Conservation (phyloP, 2,888 invertebrate genomes). For the Agrenia bidenticulata region DNA sequence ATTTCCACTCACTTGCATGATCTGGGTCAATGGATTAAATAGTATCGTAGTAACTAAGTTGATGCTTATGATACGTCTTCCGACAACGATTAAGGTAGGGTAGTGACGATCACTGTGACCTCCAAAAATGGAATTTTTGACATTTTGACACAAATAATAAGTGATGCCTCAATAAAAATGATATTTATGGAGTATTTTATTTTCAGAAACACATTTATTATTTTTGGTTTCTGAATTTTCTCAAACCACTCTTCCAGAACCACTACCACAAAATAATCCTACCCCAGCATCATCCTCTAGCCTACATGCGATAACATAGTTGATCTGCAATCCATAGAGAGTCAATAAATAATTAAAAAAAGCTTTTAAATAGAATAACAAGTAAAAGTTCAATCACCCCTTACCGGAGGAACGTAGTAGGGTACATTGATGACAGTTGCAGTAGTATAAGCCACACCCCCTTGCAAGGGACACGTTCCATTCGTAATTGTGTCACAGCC, state of each 20-base stretch:
- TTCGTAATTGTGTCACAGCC: conserved; percentile 17
- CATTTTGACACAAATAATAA: no score
- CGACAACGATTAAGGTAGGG: no score
- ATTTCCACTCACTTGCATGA: no score
- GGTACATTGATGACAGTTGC: conserved; percentile 15
- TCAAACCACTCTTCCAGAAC: neutral
- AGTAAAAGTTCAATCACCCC: neutral
- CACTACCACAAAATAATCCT: neutral
- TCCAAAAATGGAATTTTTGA: no score
- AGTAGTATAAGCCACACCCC: conserved; percentile 11
- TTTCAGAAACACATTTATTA: no score
- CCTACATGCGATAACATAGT: neutral
- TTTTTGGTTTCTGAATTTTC: neutral
- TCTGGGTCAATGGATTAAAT: no score
- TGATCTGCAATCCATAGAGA: no score
- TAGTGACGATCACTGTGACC: no score
- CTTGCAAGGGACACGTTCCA: conserved; percentile 21
- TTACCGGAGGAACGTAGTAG: conserved; percentile 16
- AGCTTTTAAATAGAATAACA: neutral
- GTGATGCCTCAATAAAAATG: no score
- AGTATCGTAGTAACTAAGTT: no score
- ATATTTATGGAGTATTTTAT: no score
- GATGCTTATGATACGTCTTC: no score
- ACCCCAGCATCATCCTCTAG: neutral
- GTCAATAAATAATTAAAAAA: neutral